Evolutionary conservation across 2,888 invertebrate genomes (phyloP), one percentile per base, ranked within the genome.

Genomic region (Philaethria dido): DNA sequence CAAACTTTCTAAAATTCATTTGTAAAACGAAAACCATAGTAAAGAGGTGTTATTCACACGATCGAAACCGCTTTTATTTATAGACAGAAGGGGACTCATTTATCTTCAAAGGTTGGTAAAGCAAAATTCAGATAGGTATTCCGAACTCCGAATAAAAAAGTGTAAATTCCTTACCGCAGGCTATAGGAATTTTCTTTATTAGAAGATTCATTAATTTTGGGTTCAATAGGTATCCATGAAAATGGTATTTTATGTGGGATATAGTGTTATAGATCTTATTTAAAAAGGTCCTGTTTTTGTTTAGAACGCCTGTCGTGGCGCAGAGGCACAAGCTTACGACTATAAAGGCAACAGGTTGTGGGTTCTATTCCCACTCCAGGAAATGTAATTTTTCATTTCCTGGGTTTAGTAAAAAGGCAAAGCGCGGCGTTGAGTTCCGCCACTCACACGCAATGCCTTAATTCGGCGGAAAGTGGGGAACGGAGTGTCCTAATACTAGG

Each of bases 111-210:
- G 20, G 14, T 25, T 55, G 18, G 18, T 54, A 8, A 29, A 36
- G 11, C 4, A 13, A 47, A 13, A 54, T 47, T 33, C 36, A 29
- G 13, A 60, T 45, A 39, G 39, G 39, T 39, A 33, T 18, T 59
- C 18, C 14, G 18, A 25, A 18, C 4, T n/a, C 16, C 29, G 9
- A 44, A 66, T 61, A 63, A 70, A 69, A n/a, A 70, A 61, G 44
- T 65, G 33, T 55, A 39, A 62, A 65, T 63, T 66, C 61, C 68
- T 64, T 62, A 60, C 20, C 39, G 59, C 64, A 39, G 61, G 39
- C 52, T 52, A 67, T 59, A 62, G 65, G 69, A 68, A 71, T 69
- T 68, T 71, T 60, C 44, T 71, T 71, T 63, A 68, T 66, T 45
- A 66, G 57, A 64, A 20, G 39, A 69, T 69, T 69, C 65, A 68